Base-by-base conservation (phyloP, 2,797 vertebrate genomes). In the Cynodonichthys magdalenae region DNA sequence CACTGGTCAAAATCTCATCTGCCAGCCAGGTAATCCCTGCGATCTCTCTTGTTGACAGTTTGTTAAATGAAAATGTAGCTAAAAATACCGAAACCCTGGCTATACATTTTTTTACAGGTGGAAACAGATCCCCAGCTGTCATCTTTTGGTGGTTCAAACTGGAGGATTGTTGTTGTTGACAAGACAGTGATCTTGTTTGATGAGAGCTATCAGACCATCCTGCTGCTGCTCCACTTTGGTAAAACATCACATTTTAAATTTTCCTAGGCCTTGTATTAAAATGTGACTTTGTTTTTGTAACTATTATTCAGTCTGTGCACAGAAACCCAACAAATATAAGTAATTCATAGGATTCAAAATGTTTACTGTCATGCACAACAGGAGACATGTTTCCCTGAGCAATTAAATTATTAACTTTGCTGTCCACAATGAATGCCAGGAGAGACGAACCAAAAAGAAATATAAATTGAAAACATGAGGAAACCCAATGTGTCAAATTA, bases 171-270 rank as follows among this genome's bases (percentile, higher is more conserved):
- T 59, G 93, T 94, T 45, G 94, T 90, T 9, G 97, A 99, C 80
- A 90, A 89, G 19, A 96, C 96, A 0, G 95, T 99, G 59, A 86
- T 94, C n/a, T 85, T 98, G n/a, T 94, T 99, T 69, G 96, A 98
- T 81, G 92, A 93, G 27, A 81, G 81, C 60, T 95, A 93, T 69
- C 95, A 96, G 71, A 92, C 88, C 27, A 88, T 97, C 42, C 88
- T 93, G 8, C 83, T 97, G 70, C 93, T 95, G 31, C 53, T 97
- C 48, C 86, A 95, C 74, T 98, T 99, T 86, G 96, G 98, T 98
- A 87, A 88, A 85, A 15, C 3, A 34, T 53, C 3, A 11, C 18
- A 8, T 19, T 19, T 55, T 3, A 34, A 7, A 10, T 34, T 34
- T 34, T 34, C 31, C 31, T 34, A 34, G 31, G 7, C 31, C 2